These are phyloP conservation scores for Ophiodon elongatus DNA, from an alignment of 2,113 vertebrate genomes.

Conservation along the genomic window DNA sequence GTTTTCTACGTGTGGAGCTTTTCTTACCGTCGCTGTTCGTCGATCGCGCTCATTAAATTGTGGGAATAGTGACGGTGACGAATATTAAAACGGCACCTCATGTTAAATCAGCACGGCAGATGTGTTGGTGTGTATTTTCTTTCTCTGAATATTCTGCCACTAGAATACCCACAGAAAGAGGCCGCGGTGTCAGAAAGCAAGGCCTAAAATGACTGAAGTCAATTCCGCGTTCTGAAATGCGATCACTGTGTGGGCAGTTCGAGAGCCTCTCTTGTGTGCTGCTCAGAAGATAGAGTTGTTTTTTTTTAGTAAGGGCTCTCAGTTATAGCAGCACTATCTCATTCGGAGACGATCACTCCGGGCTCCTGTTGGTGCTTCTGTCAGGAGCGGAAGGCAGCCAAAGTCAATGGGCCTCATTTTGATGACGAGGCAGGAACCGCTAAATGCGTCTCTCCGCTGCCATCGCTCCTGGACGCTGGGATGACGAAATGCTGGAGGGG, in stretches of 20 bases:
- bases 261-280: conserved; percentile 31
- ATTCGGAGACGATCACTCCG: conserved; percentile 55
- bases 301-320: conserved; percentile 27
- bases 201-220: conserved; percentile 8
- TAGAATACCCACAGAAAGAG: background rate
- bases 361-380: conserved; percentile 66
- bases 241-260: conserved; percentile 43
- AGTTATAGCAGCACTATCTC: conserved; percentile 55
- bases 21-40: no score
- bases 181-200: background rate
- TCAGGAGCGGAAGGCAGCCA: conserved; percentile 69
- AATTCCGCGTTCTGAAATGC: conserved; percentile 27
- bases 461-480: conserved; percentile 57
- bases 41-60: background rate
- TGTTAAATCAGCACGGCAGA: background rate
- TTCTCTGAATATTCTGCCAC: background rate
- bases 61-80: background rate
- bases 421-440: conserved; percentile 79
- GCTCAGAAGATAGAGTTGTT: conserved; percentile 24
- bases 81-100: no score
- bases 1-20: background rate
- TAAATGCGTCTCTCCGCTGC: conserved; percentile 68
- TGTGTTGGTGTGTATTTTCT: background rate
- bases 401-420: conserved; percentile 77
- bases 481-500: conserved; percentile 55